These are phyloP conservation scores for Corythaeola cristata DNA, from an alignment of 2,113 vertebrate genomes.

Conservation along the genomic window DNA sequence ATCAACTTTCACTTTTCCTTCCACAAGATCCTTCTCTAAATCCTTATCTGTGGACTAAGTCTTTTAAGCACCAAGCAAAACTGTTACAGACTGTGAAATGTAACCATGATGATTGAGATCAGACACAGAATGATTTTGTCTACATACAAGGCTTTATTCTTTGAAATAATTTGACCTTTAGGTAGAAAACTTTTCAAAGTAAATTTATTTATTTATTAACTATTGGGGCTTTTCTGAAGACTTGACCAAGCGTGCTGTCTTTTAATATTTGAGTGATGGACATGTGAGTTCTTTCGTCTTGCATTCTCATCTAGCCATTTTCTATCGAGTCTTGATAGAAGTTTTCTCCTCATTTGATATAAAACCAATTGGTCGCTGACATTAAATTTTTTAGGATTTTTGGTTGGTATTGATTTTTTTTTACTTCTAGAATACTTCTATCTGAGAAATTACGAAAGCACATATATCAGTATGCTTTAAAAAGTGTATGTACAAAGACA, in stretches of 20 bases:
- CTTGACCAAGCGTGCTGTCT: neutral
- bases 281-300: neutral
- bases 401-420: rapidly evolving
- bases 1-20: neutral
- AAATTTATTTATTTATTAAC: neutral
- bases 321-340: neutral
- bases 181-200: neutral
- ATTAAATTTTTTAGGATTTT: neutral
- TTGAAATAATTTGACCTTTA: neutral
- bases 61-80: neutral
- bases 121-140: neutral
- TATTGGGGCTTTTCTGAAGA: neutral
- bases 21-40: neutral
- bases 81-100: neutral
- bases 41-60: neutral
- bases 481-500: neutral
- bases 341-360: neutral
- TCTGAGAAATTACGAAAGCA: neutral
- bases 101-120: neutral
- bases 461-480: neutral
- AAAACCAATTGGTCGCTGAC: neutral
- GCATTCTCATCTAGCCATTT: neutral
- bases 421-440: neutral
- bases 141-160: neutral
- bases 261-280: neutral